Evolutionary conservation across 2,797 vertebrate genomes (phyloP).

Genomic region (Apogon talboti): DNA sequence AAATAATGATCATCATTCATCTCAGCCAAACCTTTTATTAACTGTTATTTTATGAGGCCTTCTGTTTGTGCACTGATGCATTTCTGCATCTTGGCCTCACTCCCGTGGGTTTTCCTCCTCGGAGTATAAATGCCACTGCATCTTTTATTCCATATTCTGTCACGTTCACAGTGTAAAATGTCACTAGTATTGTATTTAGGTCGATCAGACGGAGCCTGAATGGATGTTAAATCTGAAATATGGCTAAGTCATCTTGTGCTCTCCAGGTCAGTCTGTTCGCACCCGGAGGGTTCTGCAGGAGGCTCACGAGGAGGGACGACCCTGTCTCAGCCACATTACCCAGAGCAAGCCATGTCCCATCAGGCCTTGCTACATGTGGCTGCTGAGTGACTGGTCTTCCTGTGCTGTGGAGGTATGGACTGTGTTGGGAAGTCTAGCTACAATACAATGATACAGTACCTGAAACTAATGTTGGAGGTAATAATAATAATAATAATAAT

Average conservation of each 20-base stretch:
- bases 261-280: slow-evolving; percentile 87
- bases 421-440: too few relatives aligned
- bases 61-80: slow-evolving; percentile 35
- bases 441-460: too few relatives aligned
- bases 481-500: too few relatives aligned
- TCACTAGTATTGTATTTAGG: slow-evolving; percentile 7
- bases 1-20: slow-evolving; percentile 40
- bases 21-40: slow-evolving; percentile 36
- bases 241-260: too few relatives aligned
- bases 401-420: slow-evolving; percentile 90
- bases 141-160: too few relatives aligned
- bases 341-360: slow-evolving; percentile 91
- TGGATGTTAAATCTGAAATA: too few relatives aligned
- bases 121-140: slow-evolving; percentile 15
- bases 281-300: slow-evolving; percentile 87
- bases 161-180: too few relatives aligned
- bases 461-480: too few relatives aligned
- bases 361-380: slow-evolving; percentile 93
- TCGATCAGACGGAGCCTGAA: slow-evolving; percentile 5
- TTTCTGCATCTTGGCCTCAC: too few relatives aligned
- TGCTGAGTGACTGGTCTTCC: slow-evolving; percentile 89
- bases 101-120: neutral
- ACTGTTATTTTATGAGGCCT: slow-evolving; percentile 31
- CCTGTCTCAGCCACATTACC: slow-evolving; percentile 88
- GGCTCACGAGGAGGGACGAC: slow-evolving; percentile 89